phyloP scores from a whole-genome alignment of 1,140 invertebrate genomes.

The Stenopsyche tienmushanensis region DNA sequence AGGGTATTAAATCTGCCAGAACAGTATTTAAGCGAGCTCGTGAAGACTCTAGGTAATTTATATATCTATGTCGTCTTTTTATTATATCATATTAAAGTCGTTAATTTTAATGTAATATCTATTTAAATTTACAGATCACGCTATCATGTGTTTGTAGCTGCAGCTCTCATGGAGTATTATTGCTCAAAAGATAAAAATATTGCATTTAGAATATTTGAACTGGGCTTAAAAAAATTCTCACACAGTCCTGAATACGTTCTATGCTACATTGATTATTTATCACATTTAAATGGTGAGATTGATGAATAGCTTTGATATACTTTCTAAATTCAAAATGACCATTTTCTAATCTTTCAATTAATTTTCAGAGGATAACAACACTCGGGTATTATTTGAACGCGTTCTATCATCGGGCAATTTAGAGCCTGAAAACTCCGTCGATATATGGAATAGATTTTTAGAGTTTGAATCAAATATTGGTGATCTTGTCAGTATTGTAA shows the following conservation, averaged over 20 bases:
- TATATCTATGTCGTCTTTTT: constrained; percentile 10
- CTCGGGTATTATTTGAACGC: constrained; percentile 94
- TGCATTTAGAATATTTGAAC: constrained; percentile 96
- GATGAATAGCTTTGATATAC: not conserved
- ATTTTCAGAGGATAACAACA: constrained; percentile 95
- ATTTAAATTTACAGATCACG: constrained; percentile 57
- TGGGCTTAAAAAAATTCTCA: constrained; percentile 95
- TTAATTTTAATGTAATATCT: not conserved
- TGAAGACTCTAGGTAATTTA: constrained; percentile 74
- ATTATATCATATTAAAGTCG: not conserved
- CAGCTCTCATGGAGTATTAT: constrained; percentile 99
- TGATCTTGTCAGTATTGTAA: constrained; percentile 95
- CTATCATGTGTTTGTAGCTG: constrained; percentile 94
- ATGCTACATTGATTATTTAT: constrained; percentile 96
- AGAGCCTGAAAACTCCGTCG: constrained; percentile 90
- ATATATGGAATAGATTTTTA: constrained; percentile 98
- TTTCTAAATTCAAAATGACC: too few species aligned
- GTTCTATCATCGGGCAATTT: constrained; percentile 93
- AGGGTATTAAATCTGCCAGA: constrained; percentile 96
- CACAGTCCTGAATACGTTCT: constrained; percentile 93
- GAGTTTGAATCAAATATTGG: constrained; percentile 99
- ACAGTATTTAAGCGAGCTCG: constrained; percentile 93
- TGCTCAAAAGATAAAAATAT: constrained; percentile 99
- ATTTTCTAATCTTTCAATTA: constrained; percentile 48
- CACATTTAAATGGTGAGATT: constrained; percentile 88